Evolutionary conservation across 2,888 invertebrate species (phyloP).

Genomic region (Phragmatobia fuliginosa): DNA sequence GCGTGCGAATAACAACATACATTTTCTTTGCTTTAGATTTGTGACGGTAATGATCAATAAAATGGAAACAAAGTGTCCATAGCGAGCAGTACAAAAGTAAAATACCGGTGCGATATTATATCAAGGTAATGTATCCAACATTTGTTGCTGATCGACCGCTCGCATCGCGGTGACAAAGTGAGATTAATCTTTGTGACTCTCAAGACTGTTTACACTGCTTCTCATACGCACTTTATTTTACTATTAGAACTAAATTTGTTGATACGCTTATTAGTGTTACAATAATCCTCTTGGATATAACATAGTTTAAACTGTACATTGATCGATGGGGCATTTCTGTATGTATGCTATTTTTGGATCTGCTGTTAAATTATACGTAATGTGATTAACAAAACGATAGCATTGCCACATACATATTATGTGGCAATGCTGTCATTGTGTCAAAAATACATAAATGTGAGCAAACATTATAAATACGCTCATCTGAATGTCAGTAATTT

Average conservation of each 20-base stretch:
- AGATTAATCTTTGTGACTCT: constrained; percentile 68
- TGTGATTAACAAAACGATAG: not conserved
- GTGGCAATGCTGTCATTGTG: no score
- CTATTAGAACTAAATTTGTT: constrained; percentile 55
- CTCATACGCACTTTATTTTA: constrained; percentile 52
- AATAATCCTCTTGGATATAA: constrained; percentile 65
- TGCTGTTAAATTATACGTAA: not conserved
- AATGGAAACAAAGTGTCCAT: constrained; percentile 64
- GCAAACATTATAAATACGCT: constrained; percentile 13
- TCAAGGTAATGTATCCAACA: constrained; percentile 46
- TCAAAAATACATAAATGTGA: not conserved
- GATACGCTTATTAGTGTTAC: constrained; percentile 63
- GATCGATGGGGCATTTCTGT: constrained; percentile 59
- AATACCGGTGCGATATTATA: constrained; percentile 65
- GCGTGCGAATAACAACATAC: constrained; percentile 67
- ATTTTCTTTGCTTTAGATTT: constrained; percentile 67
- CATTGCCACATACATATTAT: not conserved
- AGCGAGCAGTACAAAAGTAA: constrained; percentile 64
- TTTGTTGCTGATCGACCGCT: constrained; percentile 63
- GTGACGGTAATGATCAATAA: constrained; percentile 69
- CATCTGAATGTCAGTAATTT: constrained; percentile 44
- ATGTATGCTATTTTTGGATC: constrained; percentile 25
- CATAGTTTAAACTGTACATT: constrained; percentile 52
- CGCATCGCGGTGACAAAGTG: constrained; percentile 46
- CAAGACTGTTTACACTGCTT: constrained; percentile 47